Percentiles rank a stretch among this genome's conserved stretches.
Conservation (phyloP, 2,113 vertebrate species). For the Tor tambroides region DNA sequence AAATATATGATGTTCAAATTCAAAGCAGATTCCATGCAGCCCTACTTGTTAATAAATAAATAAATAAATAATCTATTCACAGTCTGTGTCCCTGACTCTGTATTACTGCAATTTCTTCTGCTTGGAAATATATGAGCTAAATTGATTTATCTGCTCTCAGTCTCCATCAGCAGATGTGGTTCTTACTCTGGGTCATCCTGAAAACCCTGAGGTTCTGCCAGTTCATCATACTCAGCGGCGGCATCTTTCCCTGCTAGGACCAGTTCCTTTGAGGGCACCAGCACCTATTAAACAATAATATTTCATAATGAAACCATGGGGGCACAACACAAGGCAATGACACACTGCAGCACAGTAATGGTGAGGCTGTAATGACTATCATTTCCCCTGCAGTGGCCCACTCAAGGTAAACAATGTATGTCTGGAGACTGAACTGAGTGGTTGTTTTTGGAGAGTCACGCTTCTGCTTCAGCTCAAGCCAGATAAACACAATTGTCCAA, state of each 20-base stretch:
- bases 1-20: neutral
- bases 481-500: no score
- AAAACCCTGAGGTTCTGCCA: slow-evolving; percentile 97
- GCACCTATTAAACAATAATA: slow-evolving; percentile 75
- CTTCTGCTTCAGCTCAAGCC: no score
- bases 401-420: neutral
- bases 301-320: neutral
- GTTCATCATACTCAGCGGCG: slow-evolving; percentile 95
- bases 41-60: neutral
- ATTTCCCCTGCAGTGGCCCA: neutral
- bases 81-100: neutral
- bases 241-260: slow-evolving; percentile 94
- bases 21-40: neutral
- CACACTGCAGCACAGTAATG: neutral
- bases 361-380: neutral
- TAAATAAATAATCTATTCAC: neutral
- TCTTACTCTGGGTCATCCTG: slow-evolving; percentile 98
- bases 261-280: slow-evolving; percentile 89
- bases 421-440: neutral
- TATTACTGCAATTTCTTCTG: neutral
- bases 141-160: neutral
- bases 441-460: neutral
- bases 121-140: neutral
- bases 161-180: neutral
- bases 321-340: neutral